phyloP scores from a whole-genome alignment of 2,888 invertebrate species.

The Pherbina coryleti region DNA sequence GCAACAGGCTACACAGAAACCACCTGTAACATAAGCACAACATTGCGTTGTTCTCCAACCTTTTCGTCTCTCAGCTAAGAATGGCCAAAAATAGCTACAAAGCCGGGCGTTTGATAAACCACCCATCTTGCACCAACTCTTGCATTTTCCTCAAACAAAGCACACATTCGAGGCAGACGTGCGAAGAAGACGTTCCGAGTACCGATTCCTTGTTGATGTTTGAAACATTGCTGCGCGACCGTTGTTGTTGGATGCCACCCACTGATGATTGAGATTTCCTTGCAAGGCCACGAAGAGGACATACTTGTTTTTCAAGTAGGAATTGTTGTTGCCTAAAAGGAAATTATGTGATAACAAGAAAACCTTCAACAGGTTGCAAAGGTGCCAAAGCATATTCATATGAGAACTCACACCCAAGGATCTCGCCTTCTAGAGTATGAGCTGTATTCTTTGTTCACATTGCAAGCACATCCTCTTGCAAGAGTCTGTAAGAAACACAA shows the following conservation, averaged over 20 bases:
- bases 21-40: constrained; percentile 46
- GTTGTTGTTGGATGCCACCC: neutral
- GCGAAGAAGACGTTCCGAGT: neutral
- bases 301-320: neutral
- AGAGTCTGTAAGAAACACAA: neutral
- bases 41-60: constrained; percentile 3
- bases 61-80: neutral
- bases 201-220: neutral
- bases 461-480: neutral
- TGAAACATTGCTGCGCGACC: neutral
- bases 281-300: neutral
- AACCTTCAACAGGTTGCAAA: constrained; percentile 14
- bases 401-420: too few species aligned
- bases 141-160: neutral
- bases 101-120: neutral
- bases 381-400: neutral
- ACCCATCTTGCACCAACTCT: neutral
- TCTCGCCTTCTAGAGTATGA: too few species aligned
- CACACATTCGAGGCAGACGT: neutral
- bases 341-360: neutral
- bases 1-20: constrained; percentile 45
- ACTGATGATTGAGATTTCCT: neutral
- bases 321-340: neutral
- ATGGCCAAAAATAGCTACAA: constrained; percentile 17
- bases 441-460: too few species aligned